Evolutionary conservation across 2,888 invertebrate genomes (phyloP).

Genomic region (Leptothorax acervorum): DNA sequence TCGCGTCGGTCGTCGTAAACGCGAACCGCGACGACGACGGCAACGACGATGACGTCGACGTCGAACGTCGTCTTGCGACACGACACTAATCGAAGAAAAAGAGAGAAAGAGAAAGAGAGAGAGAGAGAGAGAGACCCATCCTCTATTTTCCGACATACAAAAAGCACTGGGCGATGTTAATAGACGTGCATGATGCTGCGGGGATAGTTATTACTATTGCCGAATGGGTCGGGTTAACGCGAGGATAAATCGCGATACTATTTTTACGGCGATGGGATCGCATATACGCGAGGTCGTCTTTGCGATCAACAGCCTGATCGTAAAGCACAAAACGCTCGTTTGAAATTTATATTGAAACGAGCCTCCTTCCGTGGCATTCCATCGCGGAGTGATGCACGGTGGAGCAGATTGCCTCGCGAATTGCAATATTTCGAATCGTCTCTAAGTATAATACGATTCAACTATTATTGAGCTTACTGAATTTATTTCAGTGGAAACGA

Average conservation of each 20-base stretch:
- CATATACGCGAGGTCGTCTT: not conserved
- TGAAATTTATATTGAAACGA: constrained; percentile 27
- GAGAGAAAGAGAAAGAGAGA: not conserved
- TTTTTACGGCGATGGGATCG: constrained; percentile 15
- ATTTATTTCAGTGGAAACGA: constrained; percentile 7
- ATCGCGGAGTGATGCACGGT: not conserved
- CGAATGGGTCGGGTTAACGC: constrained; percentile 40
- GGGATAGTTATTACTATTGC: constrained; percentile 26
- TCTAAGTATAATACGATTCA: not conserved
- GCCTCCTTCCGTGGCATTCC: not conserved
- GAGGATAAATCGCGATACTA: constrained; percentile 23
- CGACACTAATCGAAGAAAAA: not conserved
- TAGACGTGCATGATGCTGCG: not conserved
- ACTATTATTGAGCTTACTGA: not conserved
- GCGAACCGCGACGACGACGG: constrained; percentile 29
- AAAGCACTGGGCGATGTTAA: constrained; percentile 11
- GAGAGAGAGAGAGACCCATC: not conserved
- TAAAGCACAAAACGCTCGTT: constrained; percentile 29
- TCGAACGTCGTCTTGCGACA: not conserved
- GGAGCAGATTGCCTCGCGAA: not conserved
- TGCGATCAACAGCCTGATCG: constrained; percentile 24
- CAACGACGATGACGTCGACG: not conserved
- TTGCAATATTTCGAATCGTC: not conserved
- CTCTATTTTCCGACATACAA: constrained; percentile 2
- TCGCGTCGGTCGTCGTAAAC: constrained; percentile 59